Base-by-base conservation (phyloP, 2,888 invertebrate genomes). In the Nasonia oneida region DNA sequence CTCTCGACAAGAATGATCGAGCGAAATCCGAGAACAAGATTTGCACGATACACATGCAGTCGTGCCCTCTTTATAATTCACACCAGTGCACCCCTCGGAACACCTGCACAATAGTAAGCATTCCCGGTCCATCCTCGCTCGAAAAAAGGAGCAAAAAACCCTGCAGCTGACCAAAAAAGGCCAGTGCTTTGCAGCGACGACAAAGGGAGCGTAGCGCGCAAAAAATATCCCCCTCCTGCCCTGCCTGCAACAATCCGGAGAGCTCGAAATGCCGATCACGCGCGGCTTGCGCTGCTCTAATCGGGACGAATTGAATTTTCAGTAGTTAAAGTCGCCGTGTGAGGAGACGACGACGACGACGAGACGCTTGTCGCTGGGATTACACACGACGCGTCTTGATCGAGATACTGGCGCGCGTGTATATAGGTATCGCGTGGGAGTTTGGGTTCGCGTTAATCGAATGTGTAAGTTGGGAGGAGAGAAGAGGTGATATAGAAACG, bases 221-320 rank as follows among this genome's bases (percentile, higher is more conserved):
- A 64, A 23, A 64, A 23, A 3, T n/a, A 18, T 61, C 57, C 6
- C 14, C 73, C 29, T 18, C 23, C 87, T 37, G 10, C 64, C 14
- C 53, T 15, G 4, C 70, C 37, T 39, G 23, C 39, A 33, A 18
- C 76, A 39, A 76, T 83, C 76, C 29, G 50, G 39, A 37, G 12
- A 37, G 12, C 1, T 15, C 70, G 85, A 89, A 89, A 91, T 92
- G 90, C 91, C 88, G 86, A 85, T 89, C 90, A 90, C 90, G 90
- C 87, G 84, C 71, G 73, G 18, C 18, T 42, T 37, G 61, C 88
- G 83, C 79, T 77, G 80, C 83, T 89, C 88, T 91, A 91, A 91
- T 91, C 89, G 89, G 90, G 88, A 89, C 84, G 88, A 91, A 91
- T 91, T 90, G 90, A 92, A 91, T 92, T 90, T 90, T 90, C 90